Conservation (phyloP, 1,140 invertebrate species). For the Eupristina koningsbergeri region DNA sequence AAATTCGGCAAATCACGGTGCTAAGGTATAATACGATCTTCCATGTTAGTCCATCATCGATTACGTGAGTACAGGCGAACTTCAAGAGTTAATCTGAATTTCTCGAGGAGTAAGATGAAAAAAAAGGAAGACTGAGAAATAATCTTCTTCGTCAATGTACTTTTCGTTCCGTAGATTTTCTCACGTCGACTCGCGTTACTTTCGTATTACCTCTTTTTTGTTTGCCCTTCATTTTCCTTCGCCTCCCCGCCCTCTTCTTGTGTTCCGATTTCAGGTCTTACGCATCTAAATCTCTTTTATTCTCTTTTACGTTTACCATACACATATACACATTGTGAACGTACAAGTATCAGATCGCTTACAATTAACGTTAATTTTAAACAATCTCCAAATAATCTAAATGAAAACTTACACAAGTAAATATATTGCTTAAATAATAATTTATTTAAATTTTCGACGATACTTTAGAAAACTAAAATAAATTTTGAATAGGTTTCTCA, state of each 20-base stretch:
- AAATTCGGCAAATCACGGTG: slow-evolving; percentile 36
- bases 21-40: not conserved
- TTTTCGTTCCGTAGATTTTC: slow-evolving; percentile 50
- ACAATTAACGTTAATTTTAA: not conserved
- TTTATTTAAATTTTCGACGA: too few relatives aligned
- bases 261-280: slow-evolving; percentile 5
- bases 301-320: not conserved
- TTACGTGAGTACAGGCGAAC: slow-evolving; percentile 31
- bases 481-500: too few relatives aligned
- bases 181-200: slow-evolving; percentile 55
- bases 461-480: too few relatives aligned
- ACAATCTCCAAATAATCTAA: not conserved
- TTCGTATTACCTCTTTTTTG: slow-evolving; percentile 40
- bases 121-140: not conserved
- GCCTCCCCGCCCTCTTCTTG: slow-evolving; percentile 18
- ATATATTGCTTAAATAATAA: not conserved
- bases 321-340: not conserved
- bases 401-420: not conserved
- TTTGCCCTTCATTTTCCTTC: slow-evolving; percentile 31
- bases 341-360: not conserved
- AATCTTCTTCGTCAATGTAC: slow-evolving; percentile 16
- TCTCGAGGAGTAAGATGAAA: not conserved
- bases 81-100: slow-evolving; percentile 16
- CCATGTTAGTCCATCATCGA: slow-evolving; percentile 23
- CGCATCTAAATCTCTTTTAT: not conserved